Evolutionary conservation across 1,140 invertebrate genomes (phyloP), one percentile per base, ranked within the genome.

Genomic region (Vanessa tameamea): DNA sequence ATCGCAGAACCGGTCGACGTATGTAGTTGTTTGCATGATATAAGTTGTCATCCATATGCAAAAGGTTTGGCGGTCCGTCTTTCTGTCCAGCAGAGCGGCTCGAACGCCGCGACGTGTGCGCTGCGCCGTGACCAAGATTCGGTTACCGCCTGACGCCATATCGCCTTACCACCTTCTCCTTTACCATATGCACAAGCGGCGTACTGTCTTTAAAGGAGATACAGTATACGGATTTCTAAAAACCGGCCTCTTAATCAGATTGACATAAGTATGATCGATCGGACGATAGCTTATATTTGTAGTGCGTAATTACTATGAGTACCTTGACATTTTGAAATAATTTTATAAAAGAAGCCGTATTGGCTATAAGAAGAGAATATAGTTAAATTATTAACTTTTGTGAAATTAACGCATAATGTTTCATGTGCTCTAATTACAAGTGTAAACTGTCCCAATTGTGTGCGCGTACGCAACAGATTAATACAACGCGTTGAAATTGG

Each of bases 131-230:
- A 80, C 79, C 80, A 57, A 69, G 78, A 80, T 84, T 83, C 83
- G 87, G 83, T 87, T 82, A 82, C 87, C 86, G 82, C 70, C 86
- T 87, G 88, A 87, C 87, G 84, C 81, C 80, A 75, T 83, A 86
- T 89, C 85, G 47, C 26, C 78, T 89, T 87, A 86, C 87, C 67
- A 37, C 51, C 66, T 51, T 72, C 72, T 75, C 70, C 26, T 37
- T 72, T 64, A 66, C 55, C 67, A 78, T 70, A 65, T 72, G 64
- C 50, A 31, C 61, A 31, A 72, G 77, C 67, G 76, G 74, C 69
- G 20, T 64, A 57, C 55, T 68, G 26, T 69, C 69, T 76, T 76
- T 64, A 72, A 72, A 76, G 69, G 64, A 55, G 69, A 75, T 70
- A 69, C 63, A 20, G 47, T 73, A 37, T 64, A 63, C 57, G 23